Conservation (phyloP, 2,113 vertebrate species). For the Chaetodon auriga region DNA sequence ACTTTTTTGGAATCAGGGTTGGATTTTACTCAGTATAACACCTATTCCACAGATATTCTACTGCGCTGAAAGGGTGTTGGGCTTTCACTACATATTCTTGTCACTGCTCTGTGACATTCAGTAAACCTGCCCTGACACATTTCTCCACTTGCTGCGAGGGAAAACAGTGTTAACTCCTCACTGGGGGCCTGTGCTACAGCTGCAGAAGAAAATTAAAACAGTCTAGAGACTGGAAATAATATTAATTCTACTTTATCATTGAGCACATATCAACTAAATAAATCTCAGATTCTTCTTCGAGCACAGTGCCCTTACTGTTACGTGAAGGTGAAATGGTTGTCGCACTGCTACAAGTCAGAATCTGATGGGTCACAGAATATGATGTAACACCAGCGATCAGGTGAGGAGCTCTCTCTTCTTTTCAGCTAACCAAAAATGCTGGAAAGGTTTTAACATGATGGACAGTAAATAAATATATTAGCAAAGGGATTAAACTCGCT, state of each 20-base stretch:
- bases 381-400: neutral
- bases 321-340: neutral
- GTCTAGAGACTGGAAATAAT: neutral
- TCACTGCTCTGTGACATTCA: conserved; percentile 39
- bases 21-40: neutral
- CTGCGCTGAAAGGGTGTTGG: neutral
- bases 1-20: no score
- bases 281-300: neutral
- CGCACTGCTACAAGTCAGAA: neutral
- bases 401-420: neutral
- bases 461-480: neutral
- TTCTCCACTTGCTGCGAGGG: conserved; percentile 14
- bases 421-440: neutral
- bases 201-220: neutral
- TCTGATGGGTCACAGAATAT: neutral
- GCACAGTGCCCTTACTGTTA: neutral
- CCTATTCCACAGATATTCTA: neutral
- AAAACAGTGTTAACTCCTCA: neutral
- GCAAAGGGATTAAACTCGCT: no score
- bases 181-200: neutral
- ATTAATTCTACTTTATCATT: neutral
- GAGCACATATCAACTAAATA: neutral
- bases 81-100: conserved; percentile 22
- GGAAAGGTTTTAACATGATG: neutral
- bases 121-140: conserved; percentile 20